A percentile compares a stretch with the other conserved stretches of the same genome.
Conservation (phyloP, 2,113 vertebrate species). For the Myiopsitta monachus region DNA sequence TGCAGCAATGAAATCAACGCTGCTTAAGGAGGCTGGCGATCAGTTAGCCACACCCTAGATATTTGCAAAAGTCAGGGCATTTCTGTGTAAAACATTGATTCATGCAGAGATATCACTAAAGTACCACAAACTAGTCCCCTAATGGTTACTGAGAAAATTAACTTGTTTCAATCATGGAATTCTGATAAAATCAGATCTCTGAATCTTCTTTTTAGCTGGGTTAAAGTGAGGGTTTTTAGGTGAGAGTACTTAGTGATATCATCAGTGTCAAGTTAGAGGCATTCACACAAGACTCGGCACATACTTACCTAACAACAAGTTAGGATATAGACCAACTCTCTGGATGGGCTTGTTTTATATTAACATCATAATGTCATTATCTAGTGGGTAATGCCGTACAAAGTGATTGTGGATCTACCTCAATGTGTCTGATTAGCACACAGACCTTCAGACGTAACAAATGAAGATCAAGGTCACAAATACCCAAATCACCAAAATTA, state of each 20-base stretch:
- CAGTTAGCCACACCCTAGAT: slow-evolving; percentile 58
- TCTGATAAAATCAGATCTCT: slow-evolving; percentile 49
- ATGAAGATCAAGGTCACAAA: background rate
- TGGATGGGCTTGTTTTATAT: background rate
- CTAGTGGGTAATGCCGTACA: background rate
- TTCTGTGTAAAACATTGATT: slow-evolving; percentile 58
- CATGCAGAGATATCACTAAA: slow-evolving; percentile 63
- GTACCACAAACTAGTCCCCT: background rate
- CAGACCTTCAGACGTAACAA: background rate
- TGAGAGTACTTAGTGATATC: background rate
- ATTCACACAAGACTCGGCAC: background rate
- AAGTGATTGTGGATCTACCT: background rate
- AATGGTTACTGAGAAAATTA: slow-evolving; percentile 38
- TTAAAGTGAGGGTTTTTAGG: background rate
- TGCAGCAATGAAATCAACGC: slow-evolving; percentile 72
- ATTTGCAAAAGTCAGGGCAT: slow-evolving; percentile 68
- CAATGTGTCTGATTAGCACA: background rate
- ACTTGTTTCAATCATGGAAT: slow-evolving; percentile 1
- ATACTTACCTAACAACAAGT: background rate
- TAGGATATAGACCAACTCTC: background rate
- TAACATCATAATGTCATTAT: background rate
- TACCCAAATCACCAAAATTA: background rate
- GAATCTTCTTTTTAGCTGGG: slow-evolving; percentile 23
- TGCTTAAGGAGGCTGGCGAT: slow-evolving; percentile 71
- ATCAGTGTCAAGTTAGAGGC: background rate